Base-by-base conservation (phyloP, 2,113 vertebrate genomes). In the Rhodinocichla rosea region DNA sequence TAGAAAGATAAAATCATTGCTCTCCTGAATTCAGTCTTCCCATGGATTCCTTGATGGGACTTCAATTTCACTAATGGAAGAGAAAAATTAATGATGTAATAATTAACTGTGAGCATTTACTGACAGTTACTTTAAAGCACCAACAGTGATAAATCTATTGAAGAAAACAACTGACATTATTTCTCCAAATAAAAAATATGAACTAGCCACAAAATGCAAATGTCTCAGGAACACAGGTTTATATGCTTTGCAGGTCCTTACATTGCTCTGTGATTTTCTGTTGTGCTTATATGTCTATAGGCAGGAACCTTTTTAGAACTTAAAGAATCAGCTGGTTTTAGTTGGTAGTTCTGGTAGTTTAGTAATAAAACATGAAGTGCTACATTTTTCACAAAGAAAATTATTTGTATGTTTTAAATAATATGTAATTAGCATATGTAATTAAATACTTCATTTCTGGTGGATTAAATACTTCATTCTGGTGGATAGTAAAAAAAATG, bases 401-500 rank as follows among this genome's bases (percentile, higher is more conserved):
- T 47, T 16, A 24, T 59, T 88, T 87, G 10, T 59, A 53, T 71
- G 15, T 80, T 96, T 96, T 93, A 93, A 87, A 64, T 32, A 63
- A 64, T 56, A 49, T 4, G 1, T 12, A 64, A 32, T 35, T 71
- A 40, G 55, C 5, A 22, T 10, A 87, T 91, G 37, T 92, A 92
- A 96, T 92, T 85, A 94, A 94, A 90, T 91, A 85, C 49, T 85
- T 89, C 24, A 87, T 96, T 96, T 93, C 69, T 92, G 57, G 22
- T 95, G 85, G 95, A 90, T n/a, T n/a, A n/a, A n/a, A n/a, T n/a
- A n/a, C n/a, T n/a, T n/a, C n/a, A n/a, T n/a, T n/a, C n/a, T n/a
- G n/a, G n/a, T n/a, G n/a, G 84, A 79, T 92, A 87, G 93, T 85
- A 89, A 96, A 95, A 96, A 83, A 70, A 90, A 65, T 92, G 62